These are phyloP conservation scores for Oplegnathus fasciatus DNA, from an alignment of 2,113 vertebrate species.

Conservation along the genomic window DNA sequence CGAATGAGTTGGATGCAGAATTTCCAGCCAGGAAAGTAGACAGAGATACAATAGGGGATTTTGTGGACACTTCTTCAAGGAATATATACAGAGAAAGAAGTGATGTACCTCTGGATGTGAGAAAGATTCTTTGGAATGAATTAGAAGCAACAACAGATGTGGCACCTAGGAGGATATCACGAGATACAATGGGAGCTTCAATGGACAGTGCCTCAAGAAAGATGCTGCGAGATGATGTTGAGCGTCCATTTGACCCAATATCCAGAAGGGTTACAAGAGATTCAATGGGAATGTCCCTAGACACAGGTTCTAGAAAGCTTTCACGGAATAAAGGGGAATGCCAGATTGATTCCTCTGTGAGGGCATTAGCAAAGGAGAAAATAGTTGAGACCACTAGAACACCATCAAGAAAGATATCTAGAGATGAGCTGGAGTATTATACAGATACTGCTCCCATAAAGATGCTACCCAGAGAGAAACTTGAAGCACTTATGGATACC, in stretches of 20 bases:
- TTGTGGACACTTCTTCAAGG: conserved; percentile 61
- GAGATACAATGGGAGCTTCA: conserved; percentile 68
- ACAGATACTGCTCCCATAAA: conserved; percentile 57
- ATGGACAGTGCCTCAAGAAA: conserved; percentile 70
- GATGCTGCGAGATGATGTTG: conserved; percentile 63
- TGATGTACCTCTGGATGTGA: conserved; percentile 68
- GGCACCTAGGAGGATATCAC: conserved; percentile 58
- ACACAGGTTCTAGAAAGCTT: conserved; percentile 58
- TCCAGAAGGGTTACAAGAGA: conserved; percentile 66
- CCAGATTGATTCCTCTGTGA: conserved; percentile 60
- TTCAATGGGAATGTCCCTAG: conserved; percentile 64
- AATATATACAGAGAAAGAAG: conserved; percentile 66
- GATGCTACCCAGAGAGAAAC: conserved; percentile 67
- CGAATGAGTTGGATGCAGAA: conserved; percentile 65
- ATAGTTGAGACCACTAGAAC: conserved; percentile 44
- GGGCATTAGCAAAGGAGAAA: conserved; percentile 58
- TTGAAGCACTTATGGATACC: conserved; percentile 42
- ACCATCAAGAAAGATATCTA: conserved; percentile 68
- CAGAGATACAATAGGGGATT: conserved; percentile 51
- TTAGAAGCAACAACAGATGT: conserved; percentile 57
- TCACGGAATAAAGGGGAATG: conserved; percentile 58
- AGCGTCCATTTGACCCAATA: conserved; percentile 51
- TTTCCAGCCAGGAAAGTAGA: conserved; percentile 54
- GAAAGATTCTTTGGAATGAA: conserved; percentile 73
- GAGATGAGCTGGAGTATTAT: conserved; percentile 75